Evolutionary conservation across 1,140 invertebrate genomes (phyloP), one percentile per base, ranked within the genome.

Genomic region (Drosophila mayri): DNA sequence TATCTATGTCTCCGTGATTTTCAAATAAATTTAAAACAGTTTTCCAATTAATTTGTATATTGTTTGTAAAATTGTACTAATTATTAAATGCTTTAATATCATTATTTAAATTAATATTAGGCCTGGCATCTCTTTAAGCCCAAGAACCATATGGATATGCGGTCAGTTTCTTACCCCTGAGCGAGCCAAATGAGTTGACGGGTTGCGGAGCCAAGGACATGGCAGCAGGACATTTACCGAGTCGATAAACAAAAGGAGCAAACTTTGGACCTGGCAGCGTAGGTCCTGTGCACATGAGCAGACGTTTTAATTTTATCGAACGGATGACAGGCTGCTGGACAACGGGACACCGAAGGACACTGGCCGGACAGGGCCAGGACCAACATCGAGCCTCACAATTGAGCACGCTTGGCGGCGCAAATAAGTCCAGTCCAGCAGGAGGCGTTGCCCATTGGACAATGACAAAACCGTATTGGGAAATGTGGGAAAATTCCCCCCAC

Each of bases 231-330:
- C 71, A 80, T 63, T 54, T 47, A 64, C 59, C 82, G 74, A 86
- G 77, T 78, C 72, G 67, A 86, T 85, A 84, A 81, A 81, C 82
- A 86, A 86, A 37, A 81, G 67, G 46, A 60, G 50, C 59, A 67
- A 85, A 86, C 78, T 79, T 62, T 25, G 54, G 60, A 32, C 62
- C 61, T 74, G 72, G 0, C 50, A 37, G 18, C 50, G 73, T 44
- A 79, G 67, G 65, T 76, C 57, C 77, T 71, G 60, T 87, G 44
- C 84, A 83, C 79, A 88, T 80, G 76, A 83, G 84, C 84, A 87
- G 61, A 77, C 72, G 84, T 88, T 88, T 88, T 88, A 80, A 88
- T 88, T 87, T 87, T 83, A 87, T 87, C 84, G 84, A 87, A 83
- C 79, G 72, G 68, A 74, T 81, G 84, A 63, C 72, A 77, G 76